Conservation (phyloP, 2,797 vertebrate genomes). For the Syngnathus acus region DNA sequence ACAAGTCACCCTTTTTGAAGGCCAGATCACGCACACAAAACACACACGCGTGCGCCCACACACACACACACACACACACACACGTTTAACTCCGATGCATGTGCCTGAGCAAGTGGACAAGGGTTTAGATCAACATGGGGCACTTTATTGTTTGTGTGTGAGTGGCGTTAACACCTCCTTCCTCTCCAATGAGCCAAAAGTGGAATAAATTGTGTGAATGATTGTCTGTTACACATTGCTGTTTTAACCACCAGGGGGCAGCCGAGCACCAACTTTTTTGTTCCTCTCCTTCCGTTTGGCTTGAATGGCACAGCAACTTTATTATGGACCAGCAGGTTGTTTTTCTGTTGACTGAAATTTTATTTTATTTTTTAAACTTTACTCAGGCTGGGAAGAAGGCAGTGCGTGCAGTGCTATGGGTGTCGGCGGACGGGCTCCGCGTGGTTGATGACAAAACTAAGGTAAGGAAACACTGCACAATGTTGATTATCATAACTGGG, state of each 20-base stretch:
- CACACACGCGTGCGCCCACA: constrained; percentile 15
- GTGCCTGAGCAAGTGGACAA: constrained; percentile 33
- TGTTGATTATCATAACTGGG: too few relatives aligned
- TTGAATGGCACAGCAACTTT: constrained; percentile 14
- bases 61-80: constrained; percentile 24
- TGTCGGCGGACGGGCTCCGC: constrained; percentile 93
- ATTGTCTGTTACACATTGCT: constrained; percentile 25
- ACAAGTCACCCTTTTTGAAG: constrained; percentile 59
- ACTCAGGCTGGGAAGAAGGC: constrained; percentile 92
- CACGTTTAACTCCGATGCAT: constrained; percentile 29
- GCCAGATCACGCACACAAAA: constrained; percentile 30
- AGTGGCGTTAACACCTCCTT: constrained; percentile 44
- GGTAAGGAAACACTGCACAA: constrained; percentile 62
- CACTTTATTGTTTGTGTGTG: constrained; percentile 21
- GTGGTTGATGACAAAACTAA: constrained; percentile 99
- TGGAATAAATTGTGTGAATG: constrained; percentile 41
- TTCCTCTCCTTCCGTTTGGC: constrained; percentile 14
- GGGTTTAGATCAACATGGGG: constrained; percentile 37
- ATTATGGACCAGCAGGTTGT: neutral
- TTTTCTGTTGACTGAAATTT: constrained; percentile 20
- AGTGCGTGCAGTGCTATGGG: constrained; percentile 92
- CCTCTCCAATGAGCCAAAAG: constrained; percentile 39
- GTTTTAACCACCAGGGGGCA: constrained; percentile 33
- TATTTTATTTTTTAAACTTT: constrained; percentile 17
- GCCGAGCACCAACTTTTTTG: constrained; percentile 14